phyloP scores from a whole-genome alignment of 2,113 vertebrate genomes.

The Monopterus albus region DNA sequence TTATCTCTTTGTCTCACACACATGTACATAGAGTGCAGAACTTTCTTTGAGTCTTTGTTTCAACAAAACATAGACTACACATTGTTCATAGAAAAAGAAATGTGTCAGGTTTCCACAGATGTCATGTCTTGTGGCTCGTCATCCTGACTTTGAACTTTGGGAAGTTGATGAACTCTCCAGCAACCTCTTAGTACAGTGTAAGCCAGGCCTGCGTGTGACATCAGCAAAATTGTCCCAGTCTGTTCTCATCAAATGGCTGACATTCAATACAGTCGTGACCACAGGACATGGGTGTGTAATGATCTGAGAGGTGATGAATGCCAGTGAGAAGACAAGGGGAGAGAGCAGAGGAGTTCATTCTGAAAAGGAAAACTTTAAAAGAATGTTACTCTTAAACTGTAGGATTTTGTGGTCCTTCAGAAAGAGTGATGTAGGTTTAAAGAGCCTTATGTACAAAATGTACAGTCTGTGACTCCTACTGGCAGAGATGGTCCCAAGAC shows the following conservation, averaged over 20 bases:
- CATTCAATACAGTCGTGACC: slow-evolving; percentile 65
- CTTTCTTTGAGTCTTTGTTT: slow-evolving; percentile 15
- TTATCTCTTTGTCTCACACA: slow-evolving; percentile 47
- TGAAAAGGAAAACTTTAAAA: slow-evolving; percentile 2
- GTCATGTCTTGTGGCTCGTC: slow-evolving; percentile 2
- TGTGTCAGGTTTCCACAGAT: neutral
- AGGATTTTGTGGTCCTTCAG: neutral
- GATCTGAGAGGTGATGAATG: slow-evolving; percentile 54
- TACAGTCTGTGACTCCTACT: no score
- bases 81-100: neutral
- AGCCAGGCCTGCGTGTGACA: slow-evolving; percentile 56
- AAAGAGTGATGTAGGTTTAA: no score
- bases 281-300: slow-evolving; percentile 44
- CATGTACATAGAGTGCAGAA: slow-evolving; percentile 2
- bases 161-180: slow-evolving; percentile 56
- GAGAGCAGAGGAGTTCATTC: slow-evolving; percentile 5
- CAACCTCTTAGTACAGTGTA: slow-evolving; percentile 68
- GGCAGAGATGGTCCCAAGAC: no score
- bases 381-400: no score
- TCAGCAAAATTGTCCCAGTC: slow-evolving; percentile 73
- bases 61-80: neutral
- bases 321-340: slow-evolving; percentile 5
- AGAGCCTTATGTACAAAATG: no score
- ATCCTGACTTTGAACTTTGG: slow-evolving; percentile 54
- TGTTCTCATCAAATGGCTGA: slow-evolving; percentile 68